Evolutionary conservation across 92 coral and sea anemone genomes (phyloP), one percentile per base, ranked within the genome.

Genomic region (Muricea muricata): DNA sequence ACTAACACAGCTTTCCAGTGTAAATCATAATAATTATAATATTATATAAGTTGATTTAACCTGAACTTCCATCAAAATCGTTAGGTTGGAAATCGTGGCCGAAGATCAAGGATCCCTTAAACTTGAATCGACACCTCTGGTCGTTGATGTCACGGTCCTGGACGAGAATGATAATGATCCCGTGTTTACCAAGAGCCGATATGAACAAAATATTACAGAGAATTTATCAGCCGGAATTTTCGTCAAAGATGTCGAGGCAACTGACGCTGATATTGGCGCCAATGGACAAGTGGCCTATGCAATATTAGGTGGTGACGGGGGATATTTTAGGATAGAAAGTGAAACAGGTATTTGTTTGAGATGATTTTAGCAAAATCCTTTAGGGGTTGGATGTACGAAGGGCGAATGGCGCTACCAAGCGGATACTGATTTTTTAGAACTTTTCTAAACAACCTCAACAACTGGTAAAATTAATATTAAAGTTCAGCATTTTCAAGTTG

Each of bases 131-230:
- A 61, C 70, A 24, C 83, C 83, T 7, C 79, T 93, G 9, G 41
- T 57, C 1, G 89, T 96, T 70, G 87, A 83, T 81, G 83, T 96
- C 28, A 80, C 84, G 13, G 68, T 96, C 8, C 85, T 87, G n/a
- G 99, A 96, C 67, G 89, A 84, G 11, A 96, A 96, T 28, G 99
- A 96, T 80, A 96, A 96, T 54, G 40, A 89, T 0, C 99, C 99
- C 9, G 26, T 30, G 37, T 96, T 96, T 75, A 84, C 56, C 28
- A 72, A 84, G 78, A 50, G 83, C 21, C 68, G 37, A 24, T 93
- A 92, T 65, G 58, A 76, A 6, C 86, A 65, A 0, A 87, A 90
- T 73, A 91, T 93, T 37, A 78, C 88, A 26, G 99, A 96, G 84
- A 91, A 92, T 73, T 94, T 89, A 28, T 87, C 94, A 33, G 78